phyloP scores from a whole-genome alignment of 2,113 vertebrate genomes.

The Salvelinus fontinalis region DNA sequence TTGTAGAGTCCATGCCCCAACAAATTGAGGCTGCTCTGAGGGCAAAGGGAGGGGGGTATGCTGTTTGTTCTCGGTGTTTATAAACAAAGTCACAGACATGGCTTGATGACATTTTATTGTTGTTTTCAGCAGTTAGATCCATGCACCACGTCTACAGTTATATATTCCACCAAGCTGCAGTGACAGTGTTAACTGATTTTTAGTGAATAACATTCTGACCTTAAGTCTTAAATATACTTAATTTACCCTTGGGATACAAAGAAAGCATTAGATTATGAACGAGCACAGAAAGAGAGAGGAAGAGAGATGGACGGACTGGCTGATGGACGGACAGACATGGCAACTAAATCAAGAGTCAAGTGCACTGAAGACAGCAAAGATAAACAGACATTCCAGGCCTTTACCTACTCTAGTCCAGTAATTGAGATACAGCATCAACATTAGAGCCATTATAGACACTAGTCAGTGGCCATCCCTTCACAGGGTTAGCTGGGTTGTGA shows the following conservation, averaged over 20 bases:
- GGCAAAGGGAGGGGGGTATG: no score
- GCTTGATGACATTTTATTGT: slow-evolving; percentile 71
- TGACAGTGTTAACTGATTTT: slow-evolving; percentile 61
- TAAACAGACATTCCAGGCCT: no score
- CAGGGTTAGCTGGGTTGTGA: neutral
- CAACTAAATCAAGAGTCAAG: slow-evolving; percentile 10
- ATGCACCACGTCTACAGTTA: slow-evolving; percentile 80
- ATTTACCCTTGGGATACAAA: slow-evolving; percentile 39
- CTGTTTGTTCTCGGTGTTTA: neutral
- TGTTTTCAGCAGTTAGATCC: slow-evolving; percentile 79
- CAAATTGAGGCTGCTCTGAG: no score
- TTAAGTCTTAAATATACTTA: slow-evolving; percentile 37
- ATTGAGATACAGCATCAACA: neutral
- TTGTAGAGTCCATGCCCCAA: no score
- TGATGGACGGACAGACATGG: neutral
- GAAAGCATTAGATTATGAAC: slow-evolving; percentile 21
- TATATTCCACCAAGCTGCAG: slow-evolving; percentile 76
- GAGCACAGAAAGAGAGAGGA: slow-evolving; percentile 1
- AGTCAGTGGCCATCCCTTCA: neutral
- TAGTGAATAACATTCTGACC: slow-evolving; percentile 56
- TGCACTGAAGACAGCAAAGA: neutral
- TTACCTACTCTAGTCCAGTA: neutral
- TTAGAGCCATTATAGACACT: neutral
- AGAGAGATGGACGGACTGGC: neutral
- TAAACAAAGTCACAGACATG: slow-evolving; percentile 6